Base-by-base conservation (phyloP, 2,797 vertebrate genomes). In the Schizothorax lantsangensis region DNA sequence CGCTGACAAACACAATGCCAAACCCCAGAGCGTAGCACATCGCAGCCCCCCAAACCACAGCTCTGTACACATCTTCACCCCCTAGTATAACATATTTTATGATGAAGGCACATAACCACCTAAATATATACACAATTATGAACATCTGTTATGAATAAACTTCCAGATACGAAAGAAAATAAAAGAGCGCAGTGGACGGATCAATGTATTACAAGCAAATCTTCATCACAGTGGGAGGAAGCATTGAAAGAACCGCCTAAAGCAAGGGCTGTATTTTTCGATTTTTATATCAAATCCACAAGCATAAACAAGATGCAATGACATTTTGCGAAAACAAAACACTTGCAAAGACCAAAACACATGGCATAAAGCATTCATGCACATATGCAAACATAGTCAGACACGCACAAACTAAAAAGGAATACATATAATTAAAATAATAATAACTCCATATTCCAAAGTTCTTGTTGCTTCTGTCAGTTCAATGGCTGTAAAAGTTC, bases 131-230 rank as follows among this genome's bases (percentile, higher is more conserved):
- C 40, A 74, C n/a, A 12, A 21, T 26, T 79, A 75, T 59, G n/a
- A 64, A 94, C 94, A 95, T 95, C 90, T 94, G 94, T 92, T 93
- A 93, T 85, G 93, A 95, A 95, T 95, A n/a, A n/a, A n/a, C n/a
- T n/a, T n/a, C n/a, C n/a, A n/a, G n/a, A n/a, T n/a, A n/a, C n/a
- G n/a, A n/a, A n/a, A n/a, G 82, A 92, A 94, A 92, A 93, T 93
- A 93, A 91, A 91, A 92, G 84, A 93, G 21, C 12, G 83, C 84
- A 92, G 91, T 33, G 36, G 23, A 62, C 8, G 17, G 90, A 90
- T 91, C 83, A 59, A 64, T 88, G 54, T 52, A 69, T 83, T 78
- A 19, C 17, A 23, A 36, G 26, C 36, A 74, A 80, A 66, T 72
- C 45, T 73, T 72, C 36, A 49, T 80, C 38, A 57, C 77, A 81